These are phyloP conservation scores for Ceratina calcarata DNA, from an alignment of 1,140 invertebrate species.

Conservation along the genomic window DNA sequence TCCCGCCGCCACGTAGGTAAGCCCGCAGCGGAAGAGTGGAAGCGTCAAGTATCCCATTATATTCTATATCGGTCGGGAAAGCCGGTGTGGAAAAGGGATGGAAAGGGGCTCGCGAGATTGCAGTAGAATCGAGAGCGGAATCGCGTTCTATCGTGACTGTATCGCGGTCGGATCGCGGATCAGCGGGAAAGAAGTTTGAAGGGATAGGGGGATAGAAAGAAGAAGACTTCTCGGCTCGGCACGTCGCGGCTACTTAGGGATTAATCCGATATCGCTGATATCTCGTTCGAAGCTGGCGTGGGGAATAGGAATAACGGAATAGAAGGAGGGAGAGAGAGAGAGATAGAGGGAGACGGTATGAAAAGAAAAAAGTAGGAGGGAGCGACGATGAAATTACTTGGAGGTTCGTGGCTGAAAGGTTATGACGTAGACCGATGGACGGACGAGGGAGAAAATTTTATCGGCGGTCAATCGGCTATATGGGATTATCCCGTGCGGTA, in stretches of 20 bases:
- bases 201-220: not conserved
- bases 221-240: constrained; percentile 48
- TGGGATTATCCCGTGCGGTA: constrained; percentile 61
- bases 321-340: not conserved
- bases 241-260: constrained; percentile 54
- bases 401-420: constrained; percentile 35
- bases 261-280: constrained; percentile 59
- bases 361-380: constrained; percentile 1
- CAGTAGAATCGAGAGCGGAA: constrained; percentile 3
- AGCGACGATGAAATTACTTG: constrained; percentile 52
- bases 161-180: constrained; percentile 11
- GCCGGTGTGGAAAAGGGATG: not conserved
- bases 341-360: not conserved
- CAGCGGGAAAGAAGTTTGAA: not conserved
- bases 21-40: too few species aligned
- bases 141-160: constrained; percentile 2
- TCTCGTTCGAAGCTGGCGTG: constrained; percentile 35
- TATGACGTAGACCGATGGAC: constrained; percentile 50
- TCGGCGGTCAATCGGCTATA: constrained; percentile 68
- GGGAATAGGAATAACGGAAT: not conserved
- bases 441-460: constrained; percentile 58
- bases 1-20: too few species aligned
- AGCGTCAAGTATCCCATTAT: constrained; percentile 18
- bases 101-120: not conserved
- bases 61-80: not conserved